Evolutionary conservation across 1,140 invertebrate genomes (phyloP), one percentile per base, ranked within the genome.

Genomic region (Cataglyphis hispanica): DNA sequence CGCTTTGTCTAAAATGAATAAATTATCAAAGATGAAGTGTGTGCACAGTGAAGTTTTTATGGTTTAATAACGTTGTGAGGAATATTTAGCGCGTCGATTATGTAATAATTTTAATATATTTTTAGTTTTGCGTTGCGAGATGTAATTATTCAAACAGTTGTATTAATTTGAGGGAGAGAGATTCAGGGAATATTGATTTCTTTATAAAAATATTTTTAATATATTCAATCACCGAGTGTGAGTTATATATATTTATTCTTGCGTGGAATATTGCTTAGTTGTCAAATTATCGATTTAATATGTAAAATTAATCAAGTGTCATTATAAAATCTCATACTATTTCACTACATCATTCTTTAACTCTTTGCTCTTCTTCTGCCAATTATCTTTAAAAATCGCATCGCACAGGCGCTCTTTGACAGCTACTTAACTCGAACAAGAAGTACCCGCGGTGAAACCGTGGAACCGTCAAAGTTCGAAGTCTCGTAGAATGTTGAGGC

Each of bases 401-500:
- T 72, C 53, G n/a, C n/a, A 7, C 34, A 25, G n/a, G 25, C 13
- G n/a, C 13, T 67, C 50, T 22, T 22, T 61, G 78, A 83, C 67
- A 72, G 78, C 78, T 83, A 43, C 19, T 83, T 83, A 83, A 74
- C 37, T 46, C 67, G 46, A 83, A 83, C 67, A 60, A 83, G 67
- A 61, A 74, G 53, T 83, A 46, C 58, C 53, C 19, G 66, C 25
- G 72, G 27, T 53, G 78, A 43, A 60, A n/a, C n/a, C n/a, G n/a
- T 37, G 46, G 27, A 31, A 43, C 46, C 40, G 16, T 72, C 53
- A 27, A 80, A 80, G 31, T 13, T 27, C 37, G 50, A 43, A 34
- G 53, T 11, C 34, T 25, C n/a, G 37, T 34, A 11, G 27, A 46
- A 19, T 37, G 40, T 61, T 31, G 25, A 34, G 78, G 78, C 78